Conservation (phyloP, 2,888 invertebrate species). For the Sericinus montela region DNA sequence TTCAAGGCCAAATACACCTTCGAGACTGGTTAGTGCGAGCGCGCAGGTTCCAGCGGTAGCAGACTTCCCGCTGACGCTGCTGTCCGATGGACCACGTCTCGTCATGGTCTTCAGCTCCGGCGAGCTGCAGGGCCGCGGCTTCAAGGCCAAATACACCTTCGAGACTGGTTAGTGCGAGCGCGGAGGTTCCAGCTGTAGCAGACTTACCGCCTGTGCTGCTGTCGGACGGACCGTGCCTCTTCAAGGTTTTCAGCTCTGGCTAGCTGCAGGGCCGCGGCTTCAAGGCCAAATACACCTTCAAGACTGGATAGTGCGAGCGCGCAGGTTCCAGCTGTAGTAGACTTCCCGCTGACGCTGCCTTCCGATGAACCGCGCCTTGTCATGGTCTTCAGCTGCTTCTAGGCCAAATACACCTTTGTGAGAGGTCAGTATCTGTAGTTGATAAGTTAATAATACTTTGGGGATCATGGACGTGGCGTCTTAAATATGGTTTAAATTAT, state of each 20-base stretch:
- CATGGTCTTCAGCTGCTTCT: slow-evolving; percentile 97
- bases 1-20: slow-evolving; percentile 94
- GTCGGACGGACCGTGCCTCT: slow-evolving; percentile 94
- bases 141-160: slow-evolving; percentile 92
- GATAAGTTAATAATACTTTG: too few relatives aligned
- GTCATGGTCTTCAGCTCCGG: slow-evolving; percentile 98
- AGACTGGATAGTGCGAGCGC: slow-evolving; percentile 82
- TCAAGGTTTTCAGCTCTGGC: slow-evolving; percentile 97
- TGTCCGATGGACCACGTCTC: slow-evolving; percentile 94
- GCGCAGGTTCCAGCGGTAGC: too few relatives aligned
- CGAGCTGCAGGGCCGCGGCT: slow-evolving; percentile 92
- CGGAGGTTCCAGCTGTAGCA: too few relatives aligned
- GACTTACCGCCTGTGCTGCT: slow-evolving; percentile 88
- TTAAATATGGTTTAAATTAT: too few relatives aligned
- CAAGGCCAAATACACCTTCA: slow-evolving; percentile 91
- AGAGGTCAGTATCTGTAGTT: slow-evolving; percentile 84
- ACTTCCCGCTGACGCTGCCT: slow-evolving; percentile 88
- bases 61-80: slow-evolving; percentile 88
- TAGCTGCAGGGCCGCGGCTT: slow-evolving; percentile 94
- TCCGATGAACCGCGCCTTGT: slow-evolving; percentile 95
- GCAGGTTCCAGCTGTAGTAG: too few relatives aligned
- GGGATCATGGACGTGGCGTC: too few relatives aligned
- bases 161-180: slow-evolving; percentile 83
- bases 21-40: slow-evolving; percentile 83
- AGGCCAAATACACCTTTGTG: slow-evolving; percentile 91